Evolutionary conservation across 2,888 invertebrate species (phyloP).

Genomic region (Heliconius ethilla): DNA sequence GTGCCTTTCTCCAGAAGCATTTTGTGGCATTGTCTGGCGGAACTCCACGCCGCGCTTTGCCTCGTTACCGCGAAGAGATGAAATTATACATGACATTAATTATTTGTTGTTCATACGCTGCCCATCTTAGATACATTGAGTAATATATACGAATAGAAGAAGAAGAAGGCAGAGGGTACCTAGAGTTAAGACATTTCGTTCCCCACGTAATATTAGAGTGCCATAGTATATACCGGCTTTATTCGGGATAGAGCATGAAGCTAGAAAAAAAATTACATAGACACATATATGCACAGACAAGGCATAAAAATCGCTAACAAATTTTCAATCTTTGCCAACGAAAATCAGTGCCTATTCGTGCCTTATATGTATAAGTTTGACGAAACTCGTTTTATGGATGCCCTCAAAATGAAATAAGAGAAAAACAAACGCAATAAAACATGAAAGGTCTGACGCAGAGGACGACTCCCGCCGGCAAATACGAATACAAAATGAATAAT

Average conservation of each 20-base stretch:
- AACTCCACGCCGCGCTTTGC: no score
- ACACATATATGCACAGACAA: no score
- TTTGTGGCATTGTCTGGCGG: no score
- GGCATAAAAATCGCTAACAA: background rate
- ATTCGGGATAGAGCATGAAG: background rate
- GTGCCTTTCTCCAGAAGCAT: no score
- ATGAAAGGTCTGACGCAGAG: constrained; percentile 34
- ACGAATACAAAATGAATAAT: constrained; percentile 15
- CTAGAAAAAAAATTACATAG: background rate
- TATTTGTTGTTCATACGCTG: no score
- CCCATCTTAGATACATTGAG: no score
- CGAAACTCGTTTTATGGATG: constrained; percentile 33
- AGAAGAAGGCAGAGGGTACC: no score
- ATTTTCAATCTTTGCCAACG: background rate
- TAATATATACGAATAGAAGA: no score
- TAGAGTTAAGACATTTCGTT: no score
- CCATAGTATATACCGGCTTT: background rate
- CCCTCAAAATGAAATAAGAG: constrained; percentile 37
- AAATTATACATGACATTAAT: no score
- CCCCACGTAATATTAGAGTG: no score
- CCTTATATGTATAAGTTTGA: constrained; percentile 9
- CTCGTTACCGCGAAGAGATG: no score
- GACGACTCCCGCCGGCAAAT: constrained; percentile 17
- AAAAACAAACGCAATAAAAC: constrained; percentile 38
- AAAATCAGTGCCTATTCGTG: constrained; percentile 9